Conservation (phyloP, 2,888 invertebrate genomes). For the Arge pagana region DNA sequence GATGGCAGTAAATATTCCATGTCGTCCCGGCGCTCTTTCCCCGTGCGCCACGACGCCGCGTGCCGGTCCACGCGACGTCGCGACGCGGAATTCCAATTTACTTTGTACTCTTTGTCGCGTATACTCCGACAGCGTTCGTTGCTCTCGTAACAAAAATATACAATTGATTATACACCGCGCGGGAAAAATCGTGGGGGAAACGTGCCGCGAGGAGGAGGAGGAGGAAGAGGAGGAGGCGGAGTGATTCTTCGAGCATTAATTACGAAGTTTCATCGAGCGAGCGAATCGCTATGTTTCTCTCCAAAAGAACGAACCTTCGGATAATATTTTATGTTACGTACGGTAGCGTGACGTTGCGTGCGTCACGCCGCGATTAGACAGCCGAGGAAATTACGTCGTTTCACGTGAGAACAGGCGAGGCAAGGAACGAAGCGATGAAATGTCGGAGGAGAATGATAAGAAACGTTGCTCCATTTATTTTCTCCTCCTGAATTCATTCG, state of each 20-base stretch:
- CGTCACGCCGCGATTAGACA: too few species aligned
- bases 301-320: too few species aligned
- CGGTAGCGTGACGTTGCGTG: too few species aligned
- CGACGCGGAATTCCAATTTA: slow-evolving; percentile 51
- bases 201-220: too few species aligned
- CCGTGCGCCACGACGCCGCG: slow-evolving; percentile 1
- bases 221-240: not conserved
- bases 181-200: too few species aligned
- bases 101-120: slow-evolving; percentile 32
- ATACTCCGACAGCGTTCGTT: slow-evolving; percentile 30
- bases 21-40: slow-evolving; percentile 27
- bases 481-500: too few species aligned
- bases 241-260: not conserved
- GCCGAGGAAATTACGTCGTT: too few species aligned
- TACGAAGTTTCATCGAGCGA: slow-evolving; percentile 10
- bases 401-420: too few species aligned
- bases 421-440: too few species aligned
- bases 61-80: slow-evolving; percentile 31
- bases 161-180: slow-evolving; percentile 44
- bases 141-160: slow-evolving; percentile 44
- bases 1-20: slow-evolving; percentile 59
- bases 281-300: slow-evolving; percentile 1
- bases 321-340: too few species aligned
- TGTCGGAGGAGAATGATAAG: too few species aligned
- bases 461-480: too few species aligned